Evolutionary conservation across 1,140 invertebrate genomes (phyloP).

Genomic region (Drosophila nigrodunni): DNA sequence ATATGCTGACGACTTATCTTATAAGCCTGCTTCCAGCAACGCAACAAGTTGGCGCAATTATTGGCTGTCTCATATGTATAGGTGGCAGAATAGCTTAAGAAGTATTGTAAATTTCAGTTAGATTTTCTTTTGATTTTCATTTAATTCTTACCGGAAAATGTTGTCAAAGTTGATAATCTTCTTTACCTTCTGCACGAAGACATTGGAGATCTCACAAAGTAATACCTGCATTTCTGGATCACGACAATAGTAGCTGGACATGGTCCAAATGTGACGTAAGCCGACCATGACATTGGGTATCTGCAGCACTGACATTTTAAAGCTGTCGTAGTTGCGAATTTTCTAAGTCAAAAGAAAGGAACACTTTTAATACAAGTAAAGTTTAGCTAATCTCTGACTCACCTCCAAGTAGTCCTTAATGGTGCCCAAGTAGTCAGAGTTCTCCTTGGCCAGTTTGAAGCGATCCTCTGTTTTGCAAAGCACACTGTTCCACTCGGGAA

Average conservation of each 20-base stretch:
- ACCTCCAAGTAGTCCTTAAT: constrained; percentile 92
- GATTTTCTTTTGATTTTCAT: background rate
- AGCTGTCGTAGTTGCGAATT: constrained; percentile 89
- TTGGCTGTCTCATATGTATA: constrained; percentile 86
- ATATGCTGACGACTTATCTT: constrained; percentile 91
- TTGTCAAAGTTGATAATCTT: constrained; percentile 89
- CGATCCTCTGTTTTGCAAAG: constrained; percentile 88
- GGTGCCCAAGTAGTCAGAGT: constrained; percentile 93
- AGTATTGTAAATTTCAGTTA: background rate
- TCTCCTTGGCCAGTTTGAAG: constrained; percentile 92
- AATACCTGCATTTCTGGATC: constrained; percentile 92
- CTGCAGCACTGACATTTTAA: constrained; percentile 89
- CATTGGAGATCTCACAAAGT: constrained; percentile 92
- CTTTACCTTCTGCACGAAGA: constrained; percentile 90
- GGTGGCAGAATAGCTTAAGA: constrained; percentile 85
- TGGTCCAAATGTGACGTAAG: constrained; percentile 92
- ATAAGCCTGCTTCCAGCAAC: constrained; percentile 91
- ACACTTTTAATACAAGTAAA: background rate
- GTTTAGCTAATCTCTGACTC: constrained; percentile 50
- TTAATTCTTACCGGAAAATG: constrained; percentile 88
- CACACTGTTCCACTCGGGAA: constrained; percentile 85
- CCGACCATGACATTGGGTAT: constrained; percentile 92
- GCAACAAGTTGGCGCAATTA: constrained; percentile 89
- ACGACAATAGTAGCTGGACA: constrained; percentile 90
- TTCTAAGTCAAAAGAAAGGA: constrained; percentile 85